Base-by-base conservation (phyloP, 2,113 vertebrate species). In the Atlantisia rogersi region DNA sequence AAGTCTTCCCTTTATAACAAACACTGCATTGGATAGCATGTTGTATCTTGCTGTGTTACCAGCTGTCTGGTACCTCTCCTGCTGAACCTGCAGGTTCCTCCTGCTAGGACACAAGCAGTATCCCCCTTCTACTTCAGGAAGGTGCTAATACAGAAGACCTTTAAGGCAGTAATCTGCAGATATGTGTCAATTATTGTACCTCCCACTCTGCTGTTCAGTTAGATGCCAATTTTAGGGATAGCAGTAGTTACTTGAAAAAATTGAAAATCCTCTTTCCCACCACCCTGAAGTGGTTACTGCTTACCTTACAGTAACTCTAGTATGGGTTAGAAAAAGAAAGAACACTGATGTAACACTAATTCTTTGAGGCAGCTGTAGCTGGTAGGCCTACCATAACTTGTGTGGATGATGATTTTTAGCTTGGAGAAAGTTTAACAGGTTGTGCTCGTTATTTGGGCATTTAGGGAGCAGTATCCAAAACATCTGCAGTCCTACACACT, bases 31-130 rank as follows among this genome's bases (percentile, higher is more conserved):
- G 44, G 40, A 15, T 5, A 42, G 50, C 50, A 21, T 7, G 26
- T 52, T 53, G 76, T 52, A 15, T 32, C 93, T n/a, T 31, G 71
- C 93, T 86, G 93, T 53, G 95, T 44, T 32, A 65, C 93, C 96
- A 86, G 55, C 93, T 96, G 94, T 28, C 87, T 37, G 0, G 21
- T 35, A 21, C 69, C 56, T 39, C 44, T 73, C 86, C 32, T n/a
- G 75, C 80, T 83, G 87, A 63, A 46, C 73, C 69, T 0, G 1
- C 63, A 52, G 12, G n/a, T 35, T 68, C 53, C 29, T 46, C 44
- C 79, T 31, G 9, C 59, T 56, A 18, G 55, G 86, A 69, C 50
- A 10, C 9, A 58, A 32, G 58, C 75, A 65, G 22, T 24, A 46
- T 35, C 70, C 35, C 39, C 46, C 40, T 52, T 14, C 35, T 71